Evolutionary conservation across 2,888 invertebrate species (phyloP).

Genomic region (Aphodius granarius): DNA sequence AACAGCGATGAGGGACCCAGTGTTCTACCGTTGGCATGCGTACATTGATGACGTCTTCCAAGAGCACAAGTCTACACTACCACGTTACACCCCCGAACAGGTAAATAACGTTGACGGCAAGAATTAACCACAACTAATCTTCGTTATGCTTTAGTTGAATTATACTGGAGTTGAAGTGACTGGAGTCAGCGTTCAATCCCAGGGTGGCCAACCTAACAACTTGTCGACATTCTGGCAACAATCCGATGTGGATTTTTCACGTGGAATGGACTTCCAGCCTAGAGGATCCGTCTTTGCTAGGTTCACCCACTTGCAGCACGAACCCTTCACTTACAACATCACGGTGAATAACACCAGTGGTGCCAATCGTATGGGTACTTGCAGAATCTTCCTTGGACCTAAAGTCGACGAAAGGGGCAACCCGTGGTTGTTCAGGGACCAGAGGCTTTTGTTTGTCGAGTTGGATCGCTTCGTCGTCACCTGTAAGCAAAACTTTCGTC

Average conservation of each 20-base stretch:
- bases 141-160: constrained; percentile 56
- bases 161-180: constrained; percentile 66
- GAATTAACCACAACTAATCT: neutral
- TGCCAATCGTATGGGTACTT: constrained; percentile 61
- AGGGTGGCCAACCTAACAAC: constrained; percentile 59
- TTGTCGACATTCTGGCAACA: constrained; percentile 79
- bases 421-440: constrained; percentile 62
- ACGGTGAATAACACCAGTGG: constrained; percentile 56
- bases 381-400: constrained; percentile 72
- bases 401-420: constrained; percentile 66
- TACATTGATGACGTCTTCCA: constrained; percentile 78
- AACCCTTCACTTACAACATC: constrained; percentile 66
- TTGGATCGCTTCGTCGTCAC: constrained; percentile 70
- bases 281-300: constrained; percentile 72
- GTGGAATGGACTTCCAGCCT: constrained; percentile 82
- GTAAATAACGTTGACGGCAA: constrained; percentile 52
- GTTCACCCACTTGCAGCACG: constrained; percentile 78
- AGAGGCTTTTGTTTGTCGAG: constrained; percentile 69
- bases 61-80: constrained; percentile 70
- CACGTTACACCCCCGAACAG: constrained; percentile 64
- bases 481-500: constrained; percentile 57
- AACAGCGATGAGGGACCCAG: constrained; percentile 85
- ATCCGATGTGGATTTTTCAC: constrained; percentile 73
- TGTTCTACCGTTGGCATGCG: constrained; percentile 85
- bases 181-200: constrained; percentile 58